These are phyloP conservation scores for Octopus sinensis DNA, from an alignment of 1,140 invertebrate species.

Conservation along the genomic window DNA sequence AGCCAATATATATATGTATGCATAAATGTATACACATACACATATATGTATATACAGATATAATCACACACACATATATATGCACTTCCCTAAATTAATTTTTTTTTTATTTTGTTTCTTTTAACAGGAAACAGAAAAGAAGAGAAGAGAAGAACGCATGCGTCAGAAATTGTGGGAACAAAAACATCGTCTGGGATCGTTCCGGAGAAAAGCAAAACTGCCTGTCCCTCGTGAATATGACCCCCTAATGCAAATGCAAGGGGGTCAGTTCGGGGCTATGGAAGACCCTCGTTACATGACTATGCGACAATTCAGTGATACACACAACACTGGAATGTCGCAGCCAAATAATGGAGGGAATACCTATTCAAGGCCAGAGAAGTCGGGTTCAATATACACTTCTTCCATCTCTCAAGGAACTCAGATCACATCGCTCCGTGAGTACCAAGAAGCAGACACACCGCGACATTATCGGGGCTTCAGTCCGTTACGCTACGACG, in stretches of 20 bases:
- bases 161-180: slow-evolving; percentile 52
- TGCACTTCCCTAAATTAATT: background rate
- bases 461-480: slow-evolving; percentile 25
- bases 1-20: too few species aligned
- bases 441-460: slow-evolving; percentile 25
- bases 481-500: slow-evolving; percentile 43
- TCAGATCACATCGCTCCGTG: background rate
- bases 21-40: too few species aligned
- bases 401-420: background rate
- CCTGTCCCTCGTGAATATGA: slow-evolving; percentile 36
- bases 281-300: slow-evolving; percentile 20
- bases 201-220: slow-evolving; percentile 42
- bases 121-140: slow-evolving; percentile 48
- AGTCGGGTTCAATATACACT: background rate
- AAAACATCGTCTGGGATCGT: slow-evolving; percentile 47
- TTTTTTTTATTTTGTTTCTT: slow-evolving; percentile 12
- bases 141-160: slow-evolving; percentile 46
- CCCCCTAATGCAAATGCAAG: slow-evolving; percentile 21
- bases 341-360: background rate
- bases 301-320: slow-evolving; percentile 16
- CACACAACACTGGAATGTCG: slow-evolving; percentile 10
- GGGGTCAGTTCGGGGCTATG: slow-evolving; percentile 23
- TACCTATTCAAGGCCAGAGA: background rate
- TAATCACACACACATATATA: too few species aligned
- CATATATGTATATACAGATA: too few species aligned